Evolutionary conservation across 2,888 invertebrate species (phyloP).

Genomic region (Cynaeus angustus): DNA sequence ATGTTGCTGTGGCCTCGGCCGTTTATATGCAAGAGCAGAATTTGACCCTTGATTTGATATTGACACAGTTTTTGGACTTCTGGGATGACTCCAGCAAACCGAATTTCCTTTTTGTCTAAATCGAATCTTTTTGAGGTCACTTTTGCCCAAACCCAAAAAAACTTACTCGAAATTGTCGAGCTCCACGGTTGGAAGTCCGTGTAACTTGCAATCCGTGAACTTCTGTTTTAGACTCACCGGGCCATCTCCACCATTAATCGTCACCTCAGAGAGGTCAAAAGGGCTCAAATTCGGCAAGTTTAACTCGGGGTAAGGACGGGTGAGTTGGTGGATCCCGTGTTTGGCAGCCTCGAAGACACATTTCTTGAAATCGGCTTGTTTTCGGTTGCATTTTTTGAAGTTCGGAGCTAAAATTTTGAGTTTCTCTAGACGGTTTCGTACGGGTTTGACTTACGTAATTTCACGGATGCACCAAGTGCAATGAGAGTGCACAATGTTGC

Average conservation of each 20-base stretch:
- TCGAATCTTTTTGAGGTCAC: not conserved
- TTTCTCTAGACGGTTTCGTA: too few species aligned
- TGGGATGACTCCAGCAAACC: not conserved
- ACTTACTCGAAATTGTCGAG: constrained; percentile 17
- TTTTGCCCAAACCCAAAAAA: too few species aligned
- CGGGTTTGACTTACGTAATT: not conserved
- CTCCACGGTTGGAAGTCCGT: not conserved
- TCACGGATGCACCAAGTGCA: not conserved
- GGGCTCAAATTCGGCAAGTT: constrained; percentile 32
- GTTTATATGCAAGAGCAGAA: not conserved
- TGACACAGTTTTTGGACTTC: not conserved
- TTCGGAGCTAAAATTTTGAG: constrained; percentile 7
- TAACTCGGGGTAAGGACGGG: constrained; percentile 3
- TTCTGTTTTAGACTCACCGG: constrained; percentile 21
- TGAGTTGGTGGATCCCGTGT: constrained; percentile 15
- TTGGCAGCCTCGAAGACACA: constrained; percentile 23
- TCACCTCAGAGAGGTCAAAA: constrained; percentile 10
- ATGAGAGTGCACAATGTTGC: not conserved
- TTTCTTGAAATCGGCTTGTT: constrained; percentile 5
- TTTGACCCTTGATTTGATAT: not conserved
- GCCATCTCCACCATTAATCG: not conserved
- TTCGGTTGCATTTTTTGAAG: constrained; percentile 32
- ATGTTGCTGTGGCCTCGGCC: not conserved
- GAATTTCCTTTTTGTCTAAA: not conserved
- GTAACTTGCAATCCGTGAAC: constrained; percentile 18